Base-by-base conservation (phyloP, 2,888 invertebrate species). In the Campoplex capitator region DNA sequence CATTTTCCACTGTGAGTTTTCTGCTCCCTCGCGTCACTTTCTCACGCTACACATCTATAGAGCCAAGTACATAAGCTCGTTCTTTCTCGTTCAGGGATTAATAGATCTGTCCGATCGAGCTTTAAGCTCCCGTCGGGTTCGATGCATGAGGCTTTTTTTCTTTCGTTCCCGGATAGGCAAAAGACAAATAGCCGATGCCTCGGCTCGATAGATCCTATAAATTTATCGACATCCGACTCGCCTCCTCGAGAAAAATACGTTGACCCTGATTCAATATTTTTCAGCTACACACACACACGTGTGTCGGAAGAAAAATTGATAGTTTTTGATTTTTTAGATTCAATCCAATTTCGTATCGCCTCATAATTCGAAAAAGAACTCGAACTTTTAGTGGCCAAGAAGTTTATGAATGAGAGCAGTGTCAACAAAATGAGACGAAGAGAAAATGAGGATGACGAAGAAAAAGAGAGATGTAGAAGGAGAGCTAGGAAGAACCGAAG, bases 81-180 rank as follows among this genome's bases (percentile, higher is more conserved):
- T 82, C 67, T 77, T 58, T 75, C 85, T 51, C 82, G 82, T 77
- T 77, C 67, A 48, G 82, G 85, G 85, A 82, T 85, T 82, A 85
- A 82, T 85, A 85, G 77, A 82, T 82, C 77, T 74, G 82, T 82
- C 71, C 73, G 65, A 81, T 85, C 76, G 54, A 65, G 71, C 76
- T 81, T 56, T 81, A 51, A 68, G 71, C 71, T 79, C 65, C 81
- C 71, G 71, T 51, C 71, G 67, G 73, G 71, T 35, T 56, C 48
- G 67, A 48, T 74, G 77, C 65, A 73, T 51, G 74, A 18, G 75
- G 56, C 51, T 70, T 65, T 77, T 74, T 77, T 35, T 38, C 35
- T 35, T 77, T 32, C 48, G 28, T n/a, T 56, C 65, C 18, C 48
- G 65, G 71, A 62, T 71, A 45, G 58, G 45, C 67, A 58, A 78